phyloP scores from a whole-genome alignment of 2,888 invertebrate genomes.

The Rhingia campestris region DNA sequence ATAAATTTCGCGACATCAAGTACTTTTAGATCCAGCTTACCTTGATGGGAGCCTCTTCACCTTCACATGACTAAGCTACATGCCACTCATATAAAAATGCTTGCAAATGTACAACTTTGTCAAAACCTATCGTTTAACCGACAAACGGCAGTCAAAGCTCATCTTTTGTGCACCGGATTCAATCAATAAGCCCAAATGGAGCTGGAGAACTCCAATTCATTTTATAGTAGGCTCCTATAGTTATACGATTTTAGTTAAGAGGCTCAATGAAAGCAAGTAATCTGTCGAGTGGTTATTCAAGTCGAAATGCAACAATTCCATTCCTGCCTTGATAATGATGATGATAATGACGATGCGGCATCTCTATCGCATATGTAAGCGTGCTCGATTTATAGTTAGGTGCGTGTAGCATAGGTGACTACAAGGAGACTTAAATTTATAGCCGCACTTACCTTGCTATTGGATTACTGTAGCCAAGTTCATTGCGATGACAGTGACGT shows the following conservation, averaged over 20 bases:
- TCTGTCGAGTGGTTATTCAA: background rate
- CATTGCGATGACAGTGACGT: conserved; percentile 34
- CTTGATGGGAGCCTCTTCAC: conserved; percentile 20
- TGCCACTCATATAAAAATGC: background rate
- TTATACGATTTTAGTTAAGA: conserved; percentile 34
- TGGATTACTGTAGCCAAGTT: conserved; percentile 34
- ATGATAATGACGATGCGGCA: conserved; percentile 12
- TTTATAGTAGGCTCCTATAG: conserved; percentile 12
- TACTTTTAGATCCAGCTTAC: too few species aligned
- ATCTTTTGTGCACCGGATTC: conserved; percentile 25
- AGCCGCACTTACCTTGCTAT: conserved; percentile 31
- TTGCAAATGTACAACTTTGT: background rate
- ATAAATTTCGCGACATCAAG: too few species aligned
- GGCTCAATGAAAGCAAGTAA: conserved; percentile 32
- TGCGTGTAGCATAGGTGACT: conserved; percentile 1
- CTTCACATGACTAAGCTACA: conserved; percentile 26
- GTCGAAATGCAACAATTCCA: conserved; percentile 2
- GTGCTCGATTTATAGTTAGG: conserved; percentile 25
- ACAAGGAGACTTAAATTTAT: conserved; percentile 21
- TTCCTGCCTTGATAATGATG: conserved; percentile 10
- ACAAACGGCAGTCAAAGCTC: background rate
- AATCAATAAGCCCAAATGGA: conserved; percentile 27
- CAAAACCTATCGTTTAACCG: conserved; percentile 22
- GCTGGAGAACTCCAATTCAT: background rate
- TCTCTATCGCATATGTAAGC: conserved; percentile 14